A percentile compares a stretch with the other conserved stretches of the same genome.
Conservation (phyloP, 2,888 invertebrate genomes). For the Drosophila aldrichi region DNA sequence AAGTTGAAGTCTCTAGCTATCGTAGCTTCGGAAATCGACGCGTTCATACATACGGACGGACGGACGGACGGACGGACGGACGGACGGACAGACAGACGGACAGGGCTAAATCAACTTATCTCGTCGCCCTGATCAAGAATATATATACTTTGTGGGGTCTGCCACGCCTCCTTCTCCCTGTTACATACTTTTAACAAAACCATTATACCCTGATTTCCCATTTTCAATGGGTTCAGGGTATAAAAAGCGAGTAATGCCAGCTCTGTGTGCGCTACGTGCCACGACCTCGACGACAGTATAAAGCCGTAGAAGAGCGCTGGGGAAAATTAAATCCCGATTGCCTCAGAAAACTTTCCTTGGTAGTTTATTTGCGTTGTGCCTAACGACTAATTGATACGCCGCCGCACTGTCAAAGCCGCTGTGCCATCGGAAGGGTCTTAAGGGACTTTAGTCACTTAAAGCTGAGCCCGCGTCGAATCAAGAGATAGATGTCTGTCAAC, state of each 20-base stretch:
- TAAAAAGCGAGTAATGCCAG: conserved; percentile 36
- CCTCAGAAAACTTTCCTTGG: conserved; percentile 29
- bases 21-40: no score
- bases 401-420: conserved; percentile 40
- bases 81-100: no score
- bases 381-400: conserved; percentile 59
- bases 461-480: conserved; percentile 30
- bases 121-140: no score
- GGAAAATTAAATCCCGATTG: conserved; percentile 36
- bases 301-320: conserved; percentile 6
- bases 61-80: no score
- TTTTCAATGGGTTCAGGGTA: no score
- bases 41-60: no score
- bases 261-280: conserved; percentile 33
- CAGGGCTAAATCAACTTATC: no score
- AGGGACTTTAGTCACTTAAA: conserved; percentile 38
- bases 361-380: conserved; percentile 40
- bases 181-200: no score
- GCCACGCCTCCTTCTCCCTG: no score
- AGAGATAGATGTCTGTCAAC: conserved; percentile 65
- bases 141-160: no score
- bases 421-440: conserved; percentile 14
- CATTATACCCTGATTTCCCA: no score
- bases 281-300: conserved; percentile 6
- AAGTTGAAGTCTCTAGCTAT: no score